phyloP scores from a whole-genome alignment of 2,888 invertebrate species.

The Oxystoma pomonae region DNA sequence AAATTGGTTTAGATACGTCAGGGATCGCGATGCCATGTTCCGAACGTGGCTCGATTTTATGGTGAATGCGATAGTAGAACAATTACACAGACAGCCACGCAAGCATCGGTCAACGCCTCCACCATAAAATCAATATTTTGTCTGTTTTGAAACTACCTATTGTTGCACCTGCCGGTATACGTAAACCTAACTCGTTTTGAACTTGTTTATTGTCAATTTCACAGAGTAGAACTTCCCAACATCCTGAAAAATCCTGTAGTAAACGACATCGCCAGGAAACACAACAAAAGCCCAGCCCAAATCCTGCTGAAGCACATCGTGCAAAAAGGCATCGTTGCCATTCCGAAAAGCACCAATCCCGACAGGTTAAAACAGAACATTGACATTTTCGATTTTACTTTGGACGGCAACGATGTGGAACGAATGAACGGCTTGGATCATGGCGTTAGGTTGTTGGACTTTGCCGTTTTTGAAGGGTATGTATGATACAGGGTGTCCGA shows the following conservation, averaged over 20 bases:
- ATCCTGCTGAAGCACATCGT: slow-evolving; percentile 65
- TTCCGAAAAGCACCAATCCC: slow-evolving; percentile 81
- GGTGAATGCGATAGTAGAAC: too few relatives aligned
- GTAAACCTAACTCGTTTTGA: too few relatives aligned
- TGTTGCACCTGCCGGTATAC: too few relatives aligned
- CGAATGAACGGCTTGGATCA: slow-evolving; percentile 61
- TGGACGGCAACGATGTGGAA: slow-evolving; percentile 59
- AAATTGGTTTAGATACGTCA: too few relatives aligned
- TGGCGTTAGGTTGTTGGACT: slow-evolving; percentile 68
- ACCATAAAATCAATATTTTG: too few relatives aligned
- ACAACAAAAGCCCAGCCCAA: slow-evolving; percentile 71
- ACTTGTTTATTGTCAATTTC: too few relatives aligned
- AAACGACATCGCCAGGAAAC: slow-evolving; percentile 49
- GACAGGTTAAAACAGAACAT: slow-evolving; percentile 72
- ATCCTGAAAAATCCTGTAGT: slow-evolving; percentile 61
- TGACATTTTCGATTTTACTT: slow-evolving; percentile 67
- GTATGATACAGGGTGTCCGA: too few relatives aligned
- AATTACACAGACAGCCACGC: too few relatives aligned
- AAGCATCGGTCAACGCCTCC: too few relatives aligned
- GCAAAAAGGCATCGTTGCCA: slow-evolving; percentile 68
- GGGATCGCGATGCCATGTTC: too few relatives aligned
- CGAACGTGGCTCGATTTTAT: too few relatives aligned
- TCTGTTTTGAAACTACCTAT: too few relatives aligned
- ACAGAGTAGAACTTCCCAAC: slow-evolving; percentile 60
- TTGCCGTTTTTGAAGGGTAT: slow-evolving; percentile 64